Evolutionary conservation across 2,797 vertebrate species (phyloP), one percentile per base, ranked within the genome.

Genomic region (Sebastes hubbsi): DNA sequence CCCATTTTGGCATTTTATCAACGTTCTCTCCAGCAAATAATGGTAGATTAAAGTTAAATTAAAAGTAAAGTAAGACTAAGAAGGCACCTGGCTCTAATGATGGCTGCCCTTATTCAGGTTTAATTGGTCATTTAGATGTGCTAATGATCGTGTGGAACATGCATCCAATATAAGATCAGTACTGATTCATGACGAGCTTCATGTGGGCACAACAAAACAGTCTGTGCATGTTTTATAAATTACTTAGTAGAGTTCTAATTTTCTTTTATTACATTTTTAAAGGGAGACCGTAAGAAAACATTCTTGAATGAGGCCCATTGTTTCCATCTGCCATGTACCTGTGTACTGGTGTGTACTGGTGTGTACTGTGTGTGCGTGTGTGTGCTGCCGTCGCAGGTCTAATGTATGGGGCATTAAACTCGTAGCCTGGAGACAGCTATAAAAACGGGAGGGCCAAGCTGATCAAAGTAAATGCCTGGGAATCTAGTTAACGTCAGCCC

Each of bases 391-490:
- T 85, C 69, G 32, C 80, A 8, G 74, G 18, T 85, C 76, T 89
- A 86, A 88, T 87, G 85, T 81, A 89, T 64, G 78, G 78, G 93
- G 96, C 97, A 97, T 98, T 98, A 98, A 98, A 98, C 96, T 81
- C 90, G 87, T 97, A 96, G 97, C 97, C 97, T 93, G 96, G 96
- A 98, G 97, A 97, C 97, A 94, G 96, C 96, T 97, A 96, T 99
- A 98, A 99, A 98, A 97, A 93, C 24, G 92, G 95, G 94, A 93
- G 93, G 94, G 94, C 95, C 91, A 93, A 93, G 95, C 95, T 97
- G 97, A 99, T 99, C 97, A 99, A 98, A 99, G 97, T 97, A 96
- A 97, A 96, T 95, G 96, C 92, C 86, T 97, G 76, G 96, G 97
- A 98, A 97, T 98, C 97, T 97, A 93, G 97, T 98, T 98, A 99